Evolutionary conservation across 2,797 vertebrate genomes (phyloP), one percentile per base, ranked within the genome.

Genomic region (Discoglossus pictus): DNA sequence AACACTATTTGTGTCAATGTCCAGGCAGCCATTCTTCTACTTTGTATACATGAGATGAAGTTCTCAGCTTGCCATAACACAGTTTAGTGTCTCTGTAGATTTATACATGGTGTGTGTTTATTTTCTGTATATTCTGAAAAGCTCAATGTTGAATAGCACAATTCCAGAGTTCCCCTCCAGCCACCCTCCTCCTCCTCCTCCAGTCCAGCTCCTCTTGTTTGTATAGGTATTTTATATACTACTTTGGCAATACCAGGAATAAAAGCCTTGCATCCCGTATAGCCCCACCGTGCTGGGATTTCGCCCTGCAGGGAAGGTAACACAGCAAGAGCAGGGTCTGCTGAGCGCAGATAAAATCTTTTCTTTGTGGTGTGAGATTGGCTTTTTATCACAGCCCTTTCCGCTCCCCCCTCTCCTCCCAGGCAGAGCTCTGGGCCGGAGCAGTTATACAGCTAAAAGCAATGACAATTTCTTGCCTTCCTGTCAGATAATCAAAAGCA

Each of bases 311-410:
- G 51, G 51, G 59, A 63, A 70, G 60, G 59, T 63, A 62, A 31
- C 67, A 15, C 59, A 55, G 60, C 51, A 31, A 40, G 52, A 56
- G 35, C 46, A 13, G 17, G 31, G 60, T 42, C 67, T 70, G 67
- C 59, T 63, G 35, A 3, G 52, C 34, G 21, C 60, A 63, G 67
- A 70, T 70, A 63, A 63, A 50, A 70, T 70, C 67, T 70, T 50
- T 50, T 55, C 67, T 70, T 70, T 70, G 67, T 63, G 67, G 59
- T 9, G 7, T 40, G 35, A 70, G 67, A 70, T 70, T 63, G 67
- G 67, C 60, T 70, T 70, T 63, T 56, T 63, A 70, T 70, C 67
- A 46, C 42, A 13, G 16, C 25, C 52, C 35, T 62, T 60, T 39
- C 51, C 23, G 21, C n/a, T 16, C 42, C 59, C 40, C 38, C 36